Conservation (phyloP, 92 coral and sea anemone genomes). For the Virgularia gustaviana region DNA sequence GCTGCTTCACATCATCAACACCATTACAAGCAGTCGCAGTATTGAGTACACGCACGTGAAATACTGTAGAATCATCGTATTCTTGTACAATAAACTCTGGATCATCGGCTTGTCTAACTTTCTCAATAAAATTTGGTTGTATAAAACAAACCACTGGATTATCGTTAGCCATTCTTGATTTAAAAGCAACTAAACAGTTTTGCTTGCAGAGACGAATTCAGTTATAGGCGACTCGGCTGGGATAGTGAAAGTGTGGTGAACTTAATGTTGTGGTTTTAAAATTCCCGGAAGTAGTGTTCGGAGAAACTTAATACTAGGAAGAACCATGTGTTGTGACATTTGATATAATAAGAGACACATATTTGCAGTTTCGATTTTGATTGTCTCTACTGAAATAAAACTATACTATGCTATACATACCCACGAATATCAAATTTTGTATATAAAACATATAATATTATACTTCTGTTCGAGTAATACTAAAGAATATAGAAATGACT, state of each 20-base stretch:
- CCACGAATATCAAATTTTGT: no score
- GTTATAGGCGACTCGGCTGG: no score
- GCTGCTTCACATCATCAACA: not conserved
- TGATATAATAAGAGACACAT: not conserved
- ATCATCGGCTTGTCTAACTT: constrained; percentile 44
- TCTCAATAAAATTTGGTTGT: constrained; percentile 79
- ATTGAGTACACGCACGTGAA: constrained; percentile 78
- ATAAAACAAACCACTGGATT: constrained; percentile 69
- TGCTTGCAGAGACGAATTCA: not conserved
- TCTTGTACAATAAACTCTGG: constrained; percentile 50
- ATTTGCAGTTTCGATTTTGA: no score
- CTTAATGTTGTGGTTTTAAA: not conserved
- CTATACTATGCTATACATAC: no score
- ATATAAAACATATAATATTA: no score
- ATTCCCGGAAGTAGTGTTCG: constrained; percentile 15
- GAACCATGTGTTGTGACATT: not conserved
- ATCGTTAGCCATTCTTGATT: constrained; percentile 21
- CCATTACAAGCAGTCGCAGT: not conserved
- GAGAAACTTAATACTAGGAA: not conserved
- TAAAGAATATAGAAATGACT: no score
- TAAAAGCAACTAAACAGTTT: not conserved
- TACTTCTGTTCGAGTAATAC: no score
- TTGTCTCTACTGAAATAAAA: no score
- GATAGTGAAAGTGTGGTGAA: not conserved
- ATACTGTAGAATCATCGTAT: constrained; percentile 65